Conservation (phyloP, 2,113 vertebrate species). For the Burhinus bistriatus region DNA sequence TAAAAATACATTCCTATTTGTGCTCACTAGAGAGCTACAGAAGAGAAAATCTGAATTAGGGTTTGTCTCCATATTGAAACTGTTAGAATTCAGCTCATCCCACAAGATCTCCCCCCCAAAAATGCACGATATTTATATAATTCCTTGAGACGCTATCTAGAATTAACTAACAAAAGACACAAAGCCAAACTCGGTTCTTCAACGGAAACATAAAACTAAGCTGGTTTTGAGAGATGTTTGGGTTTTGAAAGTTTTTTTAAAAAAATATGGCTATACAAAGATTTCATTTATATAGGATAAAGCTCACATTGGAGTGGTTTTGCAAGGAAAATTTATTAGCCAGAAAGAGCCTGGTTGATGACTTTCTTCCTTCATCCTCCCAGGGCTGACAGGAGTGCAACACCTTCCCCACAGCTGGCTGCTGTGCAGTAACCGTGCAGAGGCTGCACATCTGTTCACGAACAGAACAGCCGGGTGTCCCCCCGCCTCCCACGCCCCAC, state of each 20-base stretch:
- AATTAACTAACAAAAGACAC: neutral
- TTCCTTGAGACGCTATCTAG: neutral
- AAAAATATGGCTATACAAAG: rapidly evolving
- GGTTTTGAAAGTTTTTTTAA: neutral
- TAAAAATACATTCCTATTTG: neutral
- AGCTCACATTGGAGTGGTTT: neutral
- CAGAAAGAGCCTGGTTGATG: neutral
- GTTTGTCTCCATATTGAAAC: neutral
- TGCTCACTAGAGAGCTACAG: neutral
- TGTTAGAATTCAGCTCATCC: neutral
- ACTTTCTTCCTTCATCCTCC: neutral
- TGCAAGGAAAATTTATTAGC: neutral
- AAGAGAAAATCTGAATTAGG: neutral
- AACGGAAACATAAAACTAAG: neutral
- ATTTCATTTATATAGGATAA: neutral
- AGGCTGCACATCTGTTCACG: too few species aligned
- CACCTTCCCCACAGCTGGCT: rapidly evolving
- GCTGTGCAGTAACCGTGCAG: neutral
- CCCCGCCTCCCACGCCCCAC: too few species aligned
- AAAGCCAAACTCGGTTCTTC: neutral
- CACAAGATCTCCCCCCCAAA: neutral
- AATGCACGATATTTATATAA: neutral
- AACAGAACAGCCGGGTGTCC: too few species aligned
- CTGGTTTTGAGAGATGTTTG: neutral
- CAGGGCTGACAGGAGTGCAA: rapidly evolving